These are phyloP conservation scores for Gisinianus flammeolus DNA, from an alignment of 2,888 invertebrate genomes.

Conservation along the genomic window DNA sequence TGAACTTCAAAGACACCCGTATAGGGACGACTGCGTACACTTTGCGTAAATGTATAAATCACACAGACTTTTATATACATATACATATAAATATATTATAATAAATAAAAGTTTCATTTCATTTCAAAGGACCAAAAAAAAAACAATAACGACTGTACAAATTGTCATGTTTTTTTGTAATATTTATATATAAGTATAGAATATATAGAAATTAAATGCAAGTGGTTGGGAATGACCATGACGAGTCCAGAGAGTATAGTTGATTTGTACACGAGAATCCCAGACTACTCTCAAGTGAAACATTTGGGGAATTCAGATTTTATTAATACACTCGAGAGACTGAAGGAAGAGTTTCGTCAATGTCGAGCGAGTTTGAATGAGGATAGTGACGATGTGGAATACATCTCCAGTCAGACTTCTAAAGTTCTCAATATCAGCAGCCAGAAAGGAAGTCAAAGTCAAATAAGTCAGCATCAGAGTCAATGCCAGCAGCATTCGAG, in stretches of 20 bases:
- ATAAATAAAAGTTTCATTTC: no score
- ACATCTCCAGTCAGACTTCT: conserved; percentile 48
- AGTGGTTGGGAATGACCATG: no score
- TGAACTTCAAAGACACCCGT: no score
- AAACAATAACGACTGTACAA: no score
- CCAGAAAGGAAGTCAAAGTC: not conserved
- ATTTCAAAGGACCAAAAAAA: no score
- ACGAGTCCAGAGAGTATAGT: conserved; percentile 37
- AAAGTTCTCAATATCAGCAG: conserved; percentile 41
- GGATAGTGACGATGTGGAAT: conserved; percentile 52
- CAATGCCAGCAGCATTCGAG: not conserved
- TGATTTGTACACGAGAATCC: conserved; percentile 54
- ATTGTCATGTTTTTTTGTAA: no score
- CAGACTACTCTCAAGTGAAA: conserved; percentile 57
- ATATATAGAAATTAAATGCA: no score
- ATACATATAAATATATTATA: no score
- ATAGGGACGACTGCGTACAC: no score
- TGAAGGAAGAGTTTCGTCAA: conserved; percentile 57
- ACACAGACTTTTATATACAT: no score
- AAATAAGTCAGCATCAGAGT: not conserved
- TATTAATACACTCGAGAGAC: conserved; percentile 54
- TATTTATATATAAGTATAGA: no score
- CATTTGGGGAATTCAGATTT: conserved; percentile 58
- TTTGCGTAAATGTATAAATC: no score
- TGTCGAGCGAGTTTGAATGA: conserved; percentile 52